A percentile compares a stretch with the other conserved stretches of the same genome.
Conservation (phyloP, 2,888 invertebrate genomes). For the Clusia tigrina region DNA sequence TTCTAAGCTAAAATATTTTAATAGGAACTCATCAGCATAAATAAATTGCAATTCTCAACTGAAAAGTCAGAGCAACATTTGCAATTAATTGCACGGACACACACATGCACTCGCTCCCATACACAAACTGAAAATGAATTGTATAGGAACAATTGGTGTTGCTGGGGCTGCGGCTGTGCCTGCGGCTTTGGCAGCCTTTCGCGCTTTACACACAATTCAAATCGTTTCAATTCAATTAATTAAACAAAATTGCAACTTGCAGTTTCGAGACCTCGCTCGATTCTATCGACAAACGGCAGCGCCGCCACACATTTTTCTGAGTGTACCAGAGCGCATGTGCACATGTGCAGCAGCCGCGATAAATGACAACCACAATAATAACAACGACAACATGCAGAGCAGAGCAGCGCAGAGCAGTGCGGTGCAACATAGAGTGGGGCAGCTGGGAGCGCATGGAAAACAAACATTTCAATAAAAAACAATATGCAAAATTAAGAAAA, state of each 20-base stretch:
- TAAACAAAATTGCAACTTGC: constrained; percentile 39
- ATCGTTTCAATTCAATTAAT: constrained; percentile 60
- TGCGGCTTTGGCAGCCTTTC: not conserved
- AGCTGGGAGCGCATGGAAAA: too few species aligned
- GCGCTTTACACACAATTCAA: constrained; percentile 41
- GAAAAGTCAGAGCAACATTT: constrained; percentile 14
- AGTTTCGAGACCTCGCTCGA: not conserved
- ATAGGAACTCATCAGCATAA: not conserved
- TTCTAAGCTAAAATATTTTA: not conserved
- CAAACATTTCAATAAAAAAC: not conserved
- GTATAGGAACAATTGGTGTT: not conserved
- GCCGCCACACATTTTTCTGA: not conserved
- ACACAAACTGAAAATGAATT: too few species aligned
- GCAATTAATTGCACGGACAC: constrained; percentile 17
- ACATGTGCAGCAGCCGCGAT: constrained; percentile 42
- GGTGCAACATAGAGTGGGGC: too few species aligned
- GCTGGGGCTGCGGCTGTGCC: not conserved
- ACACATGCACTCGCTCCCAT: not conserved
- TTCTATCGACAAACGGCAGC: not conserved
- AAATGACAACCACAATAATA: constrained; percentile 38
- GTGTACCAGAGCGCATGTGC: too few species aligned
- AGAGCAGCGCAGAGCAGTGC: constrained; percentile 33
- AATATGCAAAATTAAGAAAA: not conserved
- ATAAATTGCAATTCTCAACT: constrained; percentile 1
- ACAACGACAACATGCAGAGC: constrained; percentile 16